Evolutionary conservation across 2,113 vertebrate genomes (phyloP).

Genomic region (Verasper variegatus): DNA sequence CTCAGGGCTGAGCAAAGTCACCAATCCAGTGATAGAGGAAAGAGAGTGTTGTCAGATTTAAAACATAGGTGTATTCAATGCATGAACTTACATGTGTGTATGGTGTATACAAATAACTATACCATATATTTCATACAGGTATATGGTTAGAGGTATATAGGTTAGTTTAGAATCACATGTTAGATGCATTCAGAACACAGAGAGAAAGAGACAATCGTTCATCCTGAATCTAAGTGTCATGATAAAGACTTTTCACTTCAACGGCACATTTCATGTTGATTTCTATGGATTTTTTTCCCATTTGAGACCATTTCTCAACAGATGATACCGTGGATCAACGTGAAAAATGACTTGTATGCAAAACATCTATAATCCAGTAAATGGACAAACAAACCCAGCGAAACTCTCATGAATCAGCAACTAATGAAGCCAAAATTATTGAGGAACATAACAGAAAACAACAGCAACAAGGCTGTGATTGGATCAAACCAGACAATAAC

Average conservation of each 20-base stretch:
- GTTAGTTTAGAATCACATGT: too few relatives aligned
- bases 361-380: neutral
- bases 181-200: neutral
- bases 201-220: too few relatives aligned
- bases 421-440: neutral
- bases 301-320: neutral
- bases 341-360: neutral
- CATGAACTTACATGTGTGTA: neutral
- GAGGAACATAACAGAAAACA: neutral
- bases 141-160: too few relatives aligned
- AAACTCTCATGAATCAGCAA: neutral
- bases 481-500: neutral
- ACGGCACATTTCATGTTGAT: neutral
- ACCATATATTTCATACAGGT: neutral
- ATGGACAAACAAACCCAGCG: neutral
- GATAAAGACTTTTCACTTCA: neutral
- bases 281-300: neutral
- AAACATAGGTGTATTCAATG: neutral
- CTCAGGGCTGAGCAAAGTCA: too few relatives aligned
- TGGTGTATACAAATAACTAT: too few relatives aligned
- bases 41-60: neutral
- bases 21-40: neutral
- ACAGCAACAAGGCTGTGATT: neutral
- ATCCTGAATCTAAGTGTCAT: too few relatives aligned
- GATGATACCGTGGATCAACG: neutral